phyloP scores from a whole-genome alignment of 2,888 invertebrate genomes.

The Brachypterus glaber region DNA sequence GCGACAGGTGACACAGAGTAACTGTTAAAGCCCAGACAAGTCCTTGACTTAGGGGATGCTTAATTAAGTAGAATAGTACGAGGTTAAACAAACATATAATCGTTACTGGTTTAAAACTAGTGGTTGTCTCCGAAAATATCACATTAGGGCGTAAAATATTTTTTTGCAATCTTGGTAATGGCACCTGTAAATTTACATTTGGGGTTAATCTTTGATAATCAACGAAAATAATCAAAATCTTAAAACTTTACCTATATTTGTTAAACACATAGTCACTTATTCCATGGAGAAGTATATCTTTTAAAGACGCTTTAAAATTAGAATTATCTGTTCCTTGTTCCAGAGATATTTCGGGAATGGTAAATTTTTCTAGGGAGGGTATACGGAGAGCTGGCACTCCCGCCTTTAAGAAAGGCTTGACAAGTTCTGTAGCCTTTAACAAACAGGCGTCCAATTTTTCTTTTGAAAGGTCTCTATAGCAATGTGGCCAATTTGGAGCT shows the following conservation, averaged over 20 bases:
- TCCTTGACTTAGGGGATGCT: too few species aligned
- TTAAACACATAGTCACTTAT: slow-evolving; percentile 14
- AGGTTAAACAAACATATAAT: too few species aligned
- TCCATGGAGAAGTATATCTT: slow-evolving; percentile 12
- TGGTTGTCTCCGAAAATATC: too few species aligned
- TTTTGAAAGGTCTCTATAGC: slow-evolving; percentile 9
- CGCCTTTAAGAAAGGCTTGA: slow-evolving; percentile 11
- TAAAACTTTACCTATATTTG: slow-evolving; percentile 15
- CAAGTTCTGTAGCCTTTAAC: slow-evolving; percentile 14
- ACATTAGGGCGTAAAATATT: too few species aligned
- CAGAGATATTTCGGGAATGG: slow-evolving; percentile 13
- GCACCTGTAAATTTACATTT: too few species aligned
- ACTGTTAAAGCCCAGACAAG: too few species aligned
- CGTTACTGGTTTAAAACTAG: too few species aligned
- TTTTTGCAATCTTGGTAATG: too few species aligned
- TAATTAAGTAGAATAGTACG: too few species aligned
- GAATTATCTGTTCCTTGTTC: slow-evolving; percentile 13
- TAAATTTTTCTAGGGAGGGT: slow-evolving; percentile 8
- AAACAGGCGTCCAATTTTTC: slow-evolving; percentile 15
- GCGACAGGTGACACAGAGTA: too few species aligned
- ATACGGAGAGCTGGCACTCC: slow-evolving; percentile 11
- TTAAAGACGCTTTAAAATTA: slow-evolving; percentile 12
- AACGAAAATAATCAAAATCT: too few species aligned
- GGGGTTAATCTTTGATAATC: too few species aligned
- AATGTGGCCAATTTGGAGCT: slow-evolving; percentile 16